Conservation (phyloP, 1,140 invertebrate species). For the Tetragnatha versicolor region DNA sequence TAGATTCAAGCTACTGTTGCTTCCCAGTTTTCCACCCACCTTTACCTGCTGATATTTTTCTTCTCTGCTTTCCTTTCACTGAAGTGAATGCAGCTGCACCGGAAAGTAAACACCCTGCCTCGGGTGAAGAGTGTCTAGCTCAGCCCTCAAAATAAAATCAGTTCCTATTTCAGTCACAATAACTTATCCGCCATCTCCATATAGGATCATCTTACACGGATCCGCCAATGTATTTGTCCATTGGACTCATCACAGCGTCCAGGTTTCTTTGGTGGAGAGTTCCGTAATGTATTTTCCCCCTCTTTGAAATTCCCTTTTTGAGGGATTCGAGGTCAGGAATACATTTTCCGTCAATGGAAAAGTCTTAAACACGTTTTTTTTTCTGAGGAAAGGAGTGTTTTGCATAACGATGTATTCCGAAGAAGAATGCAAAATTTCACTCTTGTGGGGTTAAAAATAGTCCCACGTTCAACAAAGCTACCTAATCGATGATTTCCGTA, state of each 20-base stretch:
- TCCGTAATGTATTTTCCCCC: neutral
- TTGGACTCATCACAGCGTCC: neutral
- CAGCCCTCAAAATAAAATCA: neutral
- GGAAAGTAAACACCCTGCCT: too few relatives aligned
- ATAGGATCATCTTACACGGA: neutral
- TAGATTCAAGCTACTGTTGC: too few relatives aligned
- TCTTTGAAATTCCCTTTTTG: neutral
- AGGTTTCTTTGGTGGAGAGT: too few relatives aligned
- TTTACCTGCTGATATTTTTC: too few relatives aligned
- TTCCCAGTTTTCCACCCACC: too few relatives aligned
- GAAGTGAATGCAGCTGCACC: too few relatives aligned
- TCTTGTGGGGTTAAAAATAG: slow-evolving; percentile 27
- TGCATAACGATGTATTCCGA: slow-evolving; percentile 9
- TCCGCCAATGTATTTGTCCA: neutral
- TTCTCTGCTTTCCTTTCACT: too few relatives aligned
- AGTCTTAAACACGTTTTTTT: too few relatives aligned
- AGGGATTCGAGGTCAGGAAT: neutral
- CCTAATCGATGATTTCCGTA: slow-evolving; percentile 36
- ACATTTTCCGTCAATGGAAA: too few relatives aligned
- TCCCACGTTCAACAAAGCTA: neutral
- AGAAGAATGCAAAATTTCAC: slow-evolving; percentile 19
- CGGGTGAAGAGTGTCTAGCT: neutral
- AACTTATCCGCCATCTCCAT: neutral
- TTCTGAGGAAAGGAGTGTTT: too few relatives aligned
- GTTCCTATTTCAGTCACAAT: neutral